Conservation (phyloP, 2,113 vertebrate genomes). For the Bos taurus region DNA sequence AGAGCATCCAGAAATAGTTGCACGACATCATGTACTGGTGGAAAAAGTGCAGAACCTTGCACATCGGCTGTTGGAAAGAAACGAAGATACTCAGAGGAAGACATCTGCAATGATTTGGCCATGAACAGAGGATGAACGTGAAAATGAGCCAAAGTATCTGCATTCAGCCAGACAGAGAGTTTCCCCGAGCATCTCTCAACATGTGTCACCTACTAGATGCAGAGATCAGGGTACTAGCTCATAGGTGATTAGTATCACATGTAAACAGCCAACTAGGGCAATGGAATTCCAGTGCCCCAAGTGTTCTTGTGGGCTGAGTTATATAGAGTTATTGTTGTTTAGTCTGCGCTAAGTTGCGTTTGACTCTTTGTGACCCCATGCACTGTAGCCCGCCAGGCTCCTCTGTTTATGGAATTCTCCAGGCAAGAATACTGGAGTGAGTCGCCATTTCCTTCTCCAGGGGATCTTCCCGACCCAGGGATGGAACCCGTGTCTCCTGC, state of each 20-base stretch:
- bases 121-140: not conserved
- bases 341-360: not conserved
- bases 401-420: not conserved
- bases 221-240: not conserved
- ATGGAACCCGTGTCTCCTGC: accelerated
- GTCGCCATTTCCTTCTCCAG: not conserved
- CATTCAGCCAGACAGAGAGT: not conserved
- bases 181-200: not conserved
- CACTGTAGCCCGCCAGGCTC: not conserved
- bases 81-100: constrained; percentile 9
- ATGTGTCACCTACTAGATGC: not conserved
- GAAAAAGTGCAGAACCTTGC: constrained; percentile 95
- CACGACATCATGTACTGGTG: constrained; percentile 97
- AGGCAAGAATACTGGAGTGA: not conserved
- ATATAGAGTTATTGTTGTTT: not conserved
- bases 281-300: not conserved
- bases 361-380: not conserved
- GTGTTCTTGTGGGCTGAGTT: not conserved
- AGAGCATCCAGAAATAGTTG: constrained; percentile 99
- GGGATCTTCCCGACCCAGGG: not conserved
- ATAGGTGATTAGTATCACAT: not conserved
- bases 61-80: constrained; percentile 86
- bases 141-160: not conserved
- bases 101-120: not conserved
- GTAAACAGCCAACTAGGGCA: not conserved